A percentile compares a stretch with the other conserved stretches of the same genome.
phyloP scores from a whole-genome alignment of 2,888 invertebrate species.

The Monochamus alternatus region DNA sequence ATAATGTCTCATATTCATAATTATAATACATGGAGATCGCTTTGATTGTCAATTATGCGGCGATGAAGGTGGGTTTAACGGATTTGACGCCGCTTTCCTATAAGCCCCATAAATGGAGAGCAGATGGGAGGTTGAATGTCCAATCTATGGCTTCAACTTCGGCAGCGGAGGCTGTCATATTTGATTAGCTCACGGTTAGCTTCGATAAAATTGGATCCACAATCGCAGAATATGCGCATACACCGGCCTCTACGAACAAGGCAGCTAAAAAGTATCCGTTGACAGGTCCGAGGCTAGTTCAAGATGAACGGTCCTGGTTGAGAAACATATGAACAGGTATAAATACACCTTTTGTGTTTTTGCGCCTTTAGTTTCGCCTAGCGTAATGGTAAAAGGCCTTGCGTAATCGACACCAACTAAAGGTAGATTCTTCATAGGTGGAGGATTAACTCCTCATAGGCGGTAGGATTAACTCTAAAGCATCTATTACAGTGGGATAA shows the following conservation, averaged over 20 bases:
- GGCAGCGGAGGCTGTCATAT: no score
- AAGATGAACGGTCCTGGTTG: background rate
- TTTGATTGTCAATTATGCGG: no score
- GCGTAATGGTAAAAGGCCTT: background rate
- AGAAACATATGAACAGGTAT: background rate
- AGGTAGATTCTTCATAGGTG: background rate
- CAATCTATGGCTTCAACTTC: no score
- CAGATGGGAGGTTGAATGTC: no score
- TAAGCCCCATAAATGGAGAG: background rate
- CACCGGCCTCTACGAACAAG: background rate
- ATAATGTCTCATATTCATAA: no score
- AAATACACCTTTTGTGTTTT: conserved; percentile 1
- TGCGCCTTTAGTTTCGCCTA: background rate
- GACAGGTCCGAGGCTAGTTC: background rate
- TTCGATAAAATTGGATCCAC: background rate
- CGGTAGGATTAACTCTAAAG: background rate
- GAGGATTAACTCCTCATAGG: background rate
- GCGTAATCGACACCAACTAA: background rate
- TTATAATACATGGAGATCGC: no score
- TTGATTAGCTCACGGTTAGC: background rate
- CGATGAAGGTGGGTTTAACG: no score
- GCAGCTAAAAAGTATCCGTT: background rate
- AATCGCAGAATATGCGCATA: background rate
- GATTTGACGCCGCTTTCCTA: background rate
- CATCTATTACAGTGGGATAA: background rate